Evolutionary conservation across 2,113 vertebrate species (phyloP).

Genomic region (Lipotes vexillifer): DNA sequence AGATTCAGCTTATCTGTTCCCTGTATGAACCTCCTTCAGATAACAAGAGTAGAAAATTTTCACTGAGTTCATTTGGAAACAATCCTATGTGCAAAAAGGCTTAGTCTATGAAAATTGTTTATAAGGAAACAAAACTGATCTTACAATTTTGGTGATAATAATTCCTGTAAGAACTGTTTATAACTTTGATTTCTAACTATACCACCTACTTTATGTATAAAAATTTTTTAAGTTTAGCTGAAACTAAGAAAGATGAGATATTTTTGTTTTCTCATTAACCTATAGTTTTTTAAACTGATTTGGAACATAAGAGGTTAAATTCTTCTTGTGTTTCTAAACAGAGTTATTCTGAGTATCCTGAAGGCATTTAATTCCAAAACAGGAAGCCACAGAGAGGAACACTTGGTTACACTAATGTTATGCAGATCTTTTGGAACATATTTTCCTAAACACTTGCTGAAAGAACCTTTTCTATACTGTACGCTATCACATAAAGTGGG

Average conservation of each 20-base stretch:
- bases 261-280: conserved; percentile 40
- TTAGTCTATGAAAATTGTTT: conserved; percentile 14
- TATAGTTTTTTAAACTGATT: conserved; percentile 17
- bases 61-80: conserved; percentile 8
- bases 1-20: background rate
- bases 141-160: background rate
- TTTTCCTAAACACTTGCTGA: conserved; percentile 86
- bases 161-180: conserved; percentile 1
- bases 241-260: background rate
- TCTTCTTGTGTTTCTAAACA: conserved; percentile 80
- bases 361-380: conserved; percentile 91
- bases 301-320: conserved; percentile 84
- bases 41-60: background rate
- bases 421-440: conserved; percentile 90
- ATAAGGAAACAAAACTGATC: conserved; percentile 20
- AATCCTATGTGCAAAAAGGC: background rate
- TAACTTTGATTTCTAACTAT: conserved; percentile 58
- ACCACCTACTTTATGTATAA: conserved; percentile 21
- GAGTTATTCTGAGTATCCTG: conserved; percentile 81
- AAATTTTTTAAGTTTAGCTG: conserved; percentile 19
- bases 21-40: background rate
- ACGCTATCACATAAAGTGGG: conserved; percentile 59
- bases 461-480: conserved; percentile 74
- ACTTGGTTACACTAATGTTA: conserved; percentile 88
- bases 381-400: conserved; percentile 89